Conservation (phyloP, 2,113 vertebrate species). For the Pao palembangensis region DNA sequence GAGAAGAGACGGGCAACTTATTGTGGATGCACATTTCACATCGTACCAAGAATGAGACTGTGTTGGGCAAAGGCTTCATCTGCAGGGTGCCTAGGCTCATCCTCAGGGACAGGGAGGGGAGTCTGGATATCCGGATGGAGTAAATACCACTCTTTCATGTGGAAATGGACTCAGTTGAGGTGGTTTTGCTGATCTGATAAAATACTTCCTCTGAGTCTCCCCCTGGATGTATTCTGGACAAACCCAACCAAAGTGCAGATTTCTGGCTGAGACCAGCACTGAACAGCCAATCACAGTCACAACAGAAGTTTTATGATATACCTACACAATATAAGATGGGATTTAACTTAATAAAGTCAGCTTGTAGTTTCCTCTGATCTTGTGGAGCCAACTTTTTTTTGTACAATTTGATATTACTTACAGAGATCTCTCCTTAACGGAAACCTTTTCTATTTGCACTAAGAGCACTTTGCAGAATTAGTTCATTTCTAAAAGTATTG, state of each 20-base stretch:
- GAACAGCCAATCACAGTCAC: too few relatives aligned
- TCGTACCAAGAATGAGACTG: slow-evolving; percentile 7
- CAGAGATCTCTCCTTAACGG: too few relatives aligned
- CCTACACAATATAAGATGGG: slow-evolving; percentile 12
- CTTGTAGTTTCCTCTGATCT: too few relatives aligned
- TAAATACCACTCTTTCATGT: slow-evolving; percentile 17
- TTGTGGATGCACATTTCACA: background rate
- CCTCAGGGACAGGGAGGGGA: slow-evolving; percentile 60
- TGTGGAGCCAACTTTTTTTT: too few relatives aligned
- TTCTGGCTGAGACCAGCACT: background rate
- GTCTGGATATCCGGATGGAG: slow-evolving; percentile 35
- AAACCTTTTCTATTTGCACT: too few relatives aligned
- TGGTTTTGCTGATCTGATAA: slow-evolving; percentile 31
- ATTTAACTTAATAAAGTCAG: background rate
- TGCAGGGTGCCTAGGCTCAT: slow-evolving; percentile 23
- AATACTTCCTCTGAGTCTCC: slow-evolving; percentile 45
- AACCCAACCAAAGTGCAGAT: slow-evolving; percentile 3
- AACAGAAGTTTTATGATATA: background rate
- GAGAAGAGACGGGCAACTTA: slow-evolving; percentile 1
- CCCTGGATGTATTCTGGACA: slow-evolving; percentile 6
- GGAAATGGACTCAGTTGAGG: slow-evolving; percentile 24
- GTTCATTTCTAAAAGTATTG: too few relatives aligned
- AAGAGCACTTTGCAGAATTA: background rate
- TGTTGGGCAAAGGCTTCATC: slow-evolving; percentile 12
- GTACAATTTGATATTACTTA: too few relatives aligned